Percentiles rank a stretch among this genome's conserved stretches.
These are phyloP conservation scores for Cryptomyrus ogoouensis DNA, from an alignment of 2,113 vertebrate genomes.

Conservation along the genomic window DNA sequence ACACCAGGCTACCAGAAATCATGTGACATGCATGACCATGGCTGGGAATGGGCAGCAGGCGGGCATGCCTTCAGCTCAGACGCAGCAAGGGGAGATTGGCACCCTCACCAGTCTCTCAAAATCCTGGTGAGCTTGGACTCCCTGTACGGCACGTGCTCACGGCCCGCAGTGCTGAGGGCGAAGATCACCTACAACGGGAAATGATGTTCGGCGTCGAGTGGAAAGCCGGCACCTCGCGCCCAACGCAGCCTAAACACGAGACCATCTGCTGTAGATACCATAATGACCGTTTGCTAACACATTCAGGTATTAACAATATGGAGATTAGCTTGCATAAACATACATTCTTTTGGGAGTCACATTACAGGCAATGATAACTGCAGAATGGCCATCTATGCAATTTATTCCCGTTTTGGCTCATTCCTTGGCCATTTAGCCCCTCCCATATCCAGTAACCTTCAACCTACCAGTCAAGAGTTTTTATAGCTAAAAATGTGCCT, in stretches of 20 bases:
- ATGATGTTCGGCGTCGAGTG: not conserved
- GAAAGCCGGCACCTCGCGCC: not conserved
- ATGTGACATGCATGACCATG: not conserved
- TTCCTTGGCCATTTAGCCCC: not conserved
- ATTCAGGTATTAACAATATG: not conserved
- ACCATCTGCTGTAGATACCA: no score
- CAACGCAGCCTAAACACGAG: not conserved
- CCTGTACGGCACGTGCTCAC: constrained; percentile 46
- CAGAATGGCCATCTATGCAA: not conserved
- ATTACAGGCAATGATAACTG: not conserved
- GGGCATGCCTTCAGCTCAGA: not conserved
- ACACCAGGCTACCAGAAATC: no score
- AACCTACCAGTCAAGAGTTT: not conserved
- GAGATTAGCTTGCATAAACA: not conserved
- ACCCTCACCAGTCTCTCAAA: constrained; percentile 45
- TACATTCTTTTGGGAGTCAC: not conserved
- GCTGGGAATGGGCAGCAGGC: not conserved
- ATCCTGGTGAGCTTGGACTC: constrained; percentile 49
- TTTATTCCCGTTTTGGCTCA: not conserved
- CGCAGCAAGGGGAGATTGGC: not conserved
- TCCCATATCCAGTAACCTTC: not conserved
- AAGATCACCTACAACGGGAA: constrained; percentile 45
- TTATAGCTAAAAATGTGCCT: not conserved
- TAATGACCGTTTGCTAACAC: not conserved
- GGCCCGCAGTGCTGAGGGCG: constrained; percentile 38